Conservation (phyloP, 2,113 vertebrate species). For the Nothoprocta perdicaria region DNA sequence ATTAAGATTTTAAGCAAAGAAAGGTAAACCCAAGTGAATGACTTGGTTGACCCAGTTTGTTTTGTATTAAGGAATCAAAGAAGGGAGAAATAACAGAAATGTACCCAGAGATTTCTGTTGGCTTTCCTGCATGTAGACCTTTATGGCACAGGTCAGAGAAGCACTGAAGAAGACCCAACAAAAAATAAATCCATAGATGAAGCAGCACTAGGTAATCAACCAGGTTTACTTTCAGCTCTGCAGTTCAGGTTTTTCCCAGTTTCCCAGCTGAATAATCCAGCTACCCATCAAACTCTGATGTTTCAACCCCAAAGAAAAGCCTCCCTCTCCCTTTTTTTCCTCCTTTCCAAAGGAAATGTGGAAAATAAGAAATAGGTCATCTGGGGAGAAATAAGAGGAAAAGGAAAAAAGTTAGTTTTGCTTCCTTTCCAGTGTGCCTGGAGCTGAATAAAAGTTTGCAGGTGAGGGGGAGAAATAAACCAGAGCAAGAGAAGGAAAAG, state of each 20-base stretch:
- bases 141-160: background rate
- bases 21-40: slow-evolving; percentile 41
- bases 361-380: background rate
- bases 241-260: background rate
- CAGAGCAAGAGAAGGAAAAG: background rate
- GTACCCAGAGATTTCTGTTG: background rate
- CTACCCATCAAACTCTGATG: accelerated
- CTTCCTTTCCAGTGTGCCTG: background rate
- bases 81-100: background rate
- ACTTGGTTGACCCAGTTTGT: background rate
- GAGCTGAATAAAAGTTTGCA: background rate
- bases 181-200: background rate
- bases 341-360: background rate
- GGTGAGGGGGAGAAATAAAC: background rate
- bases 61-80: slow-evolving; percentile 40
- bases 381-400: background rate
- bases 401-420: background rate
- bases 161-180: background rate
- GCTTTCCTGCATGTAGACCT: background rate
- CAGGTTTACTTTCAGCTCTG: background rate
- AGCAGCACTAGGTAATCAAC: background rate
- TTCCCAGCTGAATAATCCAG: background rate
- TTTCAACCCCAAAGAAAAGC: background rate
- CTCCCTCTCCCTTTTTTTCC: accelerated
- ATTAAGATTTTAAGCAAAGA: slow-evolving; percentile 26